phyloP scores from a whole-genome alignment of 2,888 invertebrate genomes.

The Miltochrista miniata region DNA sequence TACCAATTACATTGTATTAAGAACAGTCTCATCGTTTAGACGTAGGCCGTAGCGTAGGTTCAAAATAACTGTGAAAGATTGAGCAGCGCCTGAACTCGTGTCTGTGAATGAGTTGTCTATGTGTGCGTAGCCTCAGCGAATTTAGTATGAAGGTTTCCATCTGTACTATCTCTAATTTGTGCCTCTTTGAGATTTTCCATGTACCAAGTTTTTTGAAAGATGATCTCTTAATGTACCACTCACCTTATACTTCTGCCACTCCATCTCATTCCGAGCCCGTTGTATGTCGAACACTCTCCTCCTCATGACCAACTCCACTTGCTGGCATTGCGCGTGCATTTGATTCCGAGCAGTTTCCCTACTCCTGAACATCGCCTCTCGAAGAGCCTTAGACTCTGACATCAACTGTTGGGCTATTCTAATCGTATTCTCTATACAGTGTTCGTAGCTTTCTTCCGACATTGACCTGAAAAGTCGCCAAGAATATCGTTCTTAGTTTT shows the following conservation, averaged over 20 bases:
- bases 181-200: no score
- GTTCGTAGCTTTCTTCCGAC: slow-evolving; percentile 92
- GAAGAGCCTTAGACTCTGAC: slow-evolving; percentile 89
- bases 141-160: no score
- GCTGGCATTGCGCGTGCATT: slow-evolving; percentile 91
- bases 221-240: background rate
- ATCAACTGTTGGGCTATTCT: slow-evolving; percentile 92
- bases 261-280: slow-evolving; percentile 92
- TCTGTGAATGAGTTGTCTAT: no score
- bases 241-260: slow-evolving; percentile 90
- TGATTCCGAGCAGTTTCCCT: slow-evolving; percentile 92
- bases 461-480: slow-evolving; percentile 70
- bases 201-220: no score
- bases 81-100: no score
- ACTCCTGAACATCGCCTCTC: slow-evolving; percentile 91
- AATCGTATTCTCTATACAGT: slow-evolving; percentile 90
- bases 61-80: no score
- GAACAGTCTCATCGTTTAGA: no score
- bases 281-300: slow-evolving; percentile 95
- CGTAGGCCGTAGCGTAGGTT: no score
- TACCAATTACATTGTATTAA: no score
- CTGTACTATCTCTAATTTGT: no score
- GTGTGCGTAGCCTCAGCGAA: no score
- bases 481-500: no score
- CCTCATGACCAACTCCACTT: slow-evolving; percentile 92